Evolutionary conservation across 2,797 vertebrate species (phyloP).

Genomic region (Sylvia borin): DNA sequence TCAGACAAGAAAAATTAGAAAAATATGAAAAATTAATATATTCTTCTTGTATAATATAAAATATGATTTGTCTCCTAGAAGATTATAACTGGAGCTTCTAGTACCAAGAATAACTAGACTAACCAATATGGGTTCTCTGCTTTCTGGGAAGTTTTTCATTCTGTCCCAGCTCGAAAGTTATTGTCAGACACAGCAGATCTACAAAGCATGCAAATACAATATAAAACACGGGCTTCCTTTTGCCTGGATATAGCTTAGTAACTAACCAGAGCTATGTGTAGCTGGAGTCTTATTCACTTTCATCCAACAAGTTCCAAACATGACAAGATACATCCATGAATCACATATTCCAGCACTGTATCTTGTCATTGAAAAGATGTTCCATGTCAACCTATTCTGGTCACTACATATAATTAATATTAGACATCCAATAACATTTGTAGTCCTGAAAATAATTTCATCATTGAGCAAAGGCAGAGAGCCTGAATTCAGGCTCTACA

Average conservation of each 20-base stretch:
- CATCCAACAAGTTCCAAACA: background rate
- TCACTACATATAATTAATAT: background rate
- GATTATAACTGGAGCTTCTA: conserved; percentile 89
- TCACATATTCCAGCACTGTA: background rate
- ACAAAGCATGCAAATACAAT: background rate
- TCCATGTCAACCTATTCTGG: background rate
- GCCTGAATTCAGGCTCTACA: background rate
- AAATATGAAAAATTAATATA: conserved; percentile 93
- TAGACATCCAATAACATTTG: background rate
- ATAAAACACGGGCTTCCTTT: background rate
- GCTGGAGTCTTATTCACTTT: background rate
- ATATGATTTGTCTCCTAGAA: conserved; percentile 86
- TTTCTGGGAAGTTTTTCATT: conserved; percentile 18
- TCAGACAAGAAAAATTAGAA: conserved; percentile 93
- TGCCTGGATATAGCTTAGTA: background rate
- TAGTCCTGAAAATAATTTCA: background rate
- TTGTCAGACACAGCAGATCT: background rate
- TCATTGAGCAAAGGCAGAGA: background rate
- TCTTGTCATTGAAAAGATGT: background rate
- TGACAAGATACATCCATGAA: background rate
- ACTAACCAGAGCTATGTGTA: background rate
- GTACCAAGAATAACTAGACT: conserved; percentile 47
- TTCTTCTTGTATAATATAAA: conserved; percentile 87
- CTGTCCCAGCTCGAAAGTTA: conserved; percentile 17
- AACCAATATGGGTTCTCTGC: background rate